Evolutionary conservation across 2,113 vertebrate genomes (phyloP).

Genomic region (Montifringilla adamsi): DNA sequence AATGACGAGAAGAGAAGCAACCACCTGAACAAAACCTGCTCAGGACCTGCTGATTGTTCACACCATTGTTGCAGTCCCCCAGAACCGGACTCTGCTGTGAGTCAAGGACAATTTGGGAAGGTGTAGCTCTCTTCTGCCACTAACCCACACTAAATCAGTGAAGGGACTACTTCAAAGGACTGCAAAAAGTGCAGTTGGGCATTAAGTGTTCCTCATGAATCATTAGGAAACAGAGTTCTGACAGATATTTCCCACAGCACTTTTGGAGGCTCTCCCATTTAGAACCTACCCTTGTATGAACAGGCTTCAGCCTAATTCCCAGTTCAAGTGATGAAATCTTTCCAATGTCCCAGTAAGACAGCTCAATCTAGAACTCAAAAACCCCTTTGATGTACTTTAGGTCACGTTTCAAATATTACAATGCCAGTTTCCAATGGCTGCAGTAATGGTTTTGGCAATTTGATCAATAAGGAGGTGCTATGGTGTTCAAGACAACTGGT

Average conservation of each 20-base stretch:
- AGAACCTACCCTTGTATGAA: neutral
- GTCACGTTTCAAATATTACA: neutral
- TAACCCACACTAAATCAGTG: neutral
- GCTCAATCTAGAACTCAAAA: neutral
- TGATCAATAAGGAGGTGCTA: neutral
- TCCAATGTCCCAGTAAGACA: neutral
- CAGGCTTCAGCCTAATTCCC: neutral
- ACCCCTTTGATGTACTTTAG: neutral
- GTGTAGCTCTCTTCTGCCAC: neutral
- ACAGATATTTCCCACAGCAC: neutral
- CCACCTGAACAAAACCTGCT: neutral
- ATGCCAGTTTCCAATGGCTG: neutral
- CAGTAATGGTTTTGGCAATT: neutral
- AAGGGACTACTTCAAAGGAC: neutral
- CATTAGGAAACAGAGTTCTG: neutral
- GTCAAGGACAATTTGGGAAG: neutral
- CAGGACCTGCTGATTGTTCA: neutral
- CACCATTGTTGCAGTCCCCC: neutral
- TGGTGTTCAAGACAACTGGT: fast-evolving
- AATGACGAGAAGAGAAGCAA: neutral
- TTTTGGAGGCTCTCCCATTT: neutral
- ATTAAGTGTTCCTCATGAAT: neutral
- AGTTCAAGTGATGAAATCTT: neutral
- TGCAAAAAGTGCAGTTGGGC: neutral
- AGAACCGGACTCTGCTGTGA: neutral